These are phyloP conservation scores for Liodrosophila aerea DNA, from an alignment of 2,888 invertebrate genomes.

Conservation along the genomic window DNA sequence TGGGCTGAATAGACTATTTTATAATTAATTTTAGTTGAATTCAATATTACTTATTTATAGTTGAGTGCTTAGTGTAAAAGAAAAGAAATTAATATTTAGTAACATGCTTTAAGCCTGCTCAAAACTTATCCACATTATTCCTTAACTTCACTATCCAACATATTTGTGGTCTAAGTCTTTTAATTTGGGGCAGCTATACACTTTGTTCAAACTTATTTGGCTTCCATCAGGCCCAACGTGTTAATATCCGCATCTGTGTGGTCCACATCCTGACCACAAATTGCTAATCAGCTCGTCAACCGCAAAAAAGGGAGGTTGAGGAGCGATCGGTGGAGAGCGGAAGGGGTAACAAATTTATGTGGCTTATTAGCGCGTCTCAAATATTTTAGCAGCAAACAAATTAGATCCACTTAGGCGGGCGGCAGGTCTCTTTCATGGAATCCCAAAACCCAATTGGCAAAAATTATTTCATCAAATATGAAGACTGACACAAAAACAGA, in stretches of 20 bases:
- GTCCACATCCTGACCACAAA: conserved; percentile 62
- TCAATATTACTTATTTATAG: too few relatives aligned
- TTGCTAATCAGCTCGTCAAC: conserved; percentile 63
- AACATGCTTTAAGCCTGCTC: too few relatives aligned
- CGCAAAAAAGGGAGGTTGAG: conserved; percentile 27
- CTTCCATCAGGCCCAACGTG: not conserved
- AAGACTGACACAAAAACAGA: conserved; percentile 22
- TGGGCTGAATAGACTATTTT: too few relatives aligned
- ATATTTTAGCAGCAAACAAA: conserved; percentile 73
- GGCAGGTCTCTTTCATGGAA: conserved; percentile 43
- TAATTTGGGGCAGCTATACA: conserved; percentile 36
- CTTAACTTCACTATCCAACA: conserved; percentile 9
- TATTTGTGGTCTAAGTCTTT: conserved; percentile 54
- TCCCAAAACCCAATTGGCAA: conserved; percentile 52
- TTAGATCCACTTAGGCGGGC: conserved; percentile 75
- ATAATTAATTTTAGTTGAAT: too few relatives aligned
- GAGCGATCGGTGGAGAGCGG: conserved; percentile 1
- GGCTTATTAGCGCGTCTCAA: conserved; percentile 68
- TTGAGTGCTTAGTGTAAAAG: too few relatives aligned
- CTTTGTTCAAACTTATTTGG: conserved; percentile 27
- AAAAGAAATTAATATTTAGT: too few relatives aligned
- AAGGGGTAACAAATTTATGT: conserved; percentile 54
- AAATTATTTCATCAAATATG: conserved; percentile 69
- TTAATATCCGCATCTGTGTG: conserved; percentile 46
- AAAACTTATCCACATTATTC: too few relatives aligned